Conservation (phyloP, 2,888 invertebrate genomes). For the Meloe dianella region DNA sequence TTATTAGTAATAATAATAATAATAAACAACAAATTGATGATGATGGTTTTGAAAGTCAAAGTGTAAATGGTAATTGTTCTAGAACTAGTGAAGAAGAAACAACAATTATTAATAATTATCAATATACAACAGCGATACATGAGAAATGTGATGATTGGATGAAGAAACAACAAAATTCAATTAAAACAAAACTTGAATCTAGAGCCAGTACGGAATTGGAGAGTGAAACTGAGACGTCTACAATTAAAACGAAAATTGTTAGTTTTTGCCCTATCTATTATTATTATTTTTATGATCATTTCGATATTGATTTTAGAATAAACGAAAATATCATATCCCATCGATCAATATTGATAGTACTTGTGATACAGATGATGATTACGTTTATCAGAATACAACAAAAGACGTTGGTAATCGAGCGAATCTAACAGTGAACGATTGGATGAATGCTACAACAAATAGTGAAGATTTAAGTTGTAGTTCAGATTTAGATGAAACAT, state of each 20-base stretch:
- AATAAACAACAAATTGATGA: conserved; percentile 63
- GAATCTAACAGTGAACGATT: conserved; percentile 68
- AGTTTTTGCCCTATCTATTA: background rate
- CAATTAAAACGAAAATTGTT: conserved; percentile 20
- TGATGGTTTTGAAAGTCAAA: conserved; percentile 81
- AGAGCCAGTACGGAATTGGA: conserved; percentile 26
- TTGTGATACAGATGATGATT: conserved; percentile 49
- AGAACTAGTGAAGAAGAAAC: conserved; percentile 58
- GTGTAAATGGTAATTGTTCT: conserved; percentile 81
- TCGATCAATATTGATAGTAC: conserved; percentile 44
- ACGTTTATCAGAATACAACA: conserved; percentile 19
- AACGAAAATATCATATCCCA: conserved; percentile 37
- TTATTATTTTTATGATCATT: background rate
- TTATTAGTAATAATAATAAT: background rate
- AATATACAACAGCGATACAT: too few relatives aligned
- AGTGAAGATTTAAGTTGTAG: conserved; percentile 85
- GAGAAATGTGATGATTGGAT: conserved; percentile 38
- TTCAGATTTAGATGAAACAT: conserved; percentile 61
- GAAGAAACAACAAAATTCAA: conserved; percentile 17
- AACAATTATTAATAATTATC: conserved; percentile 61
- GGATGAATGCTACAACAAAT: conserved; percentile 89
- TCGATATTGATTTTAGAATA: background rate
- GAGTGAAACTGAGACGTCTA: conserved; percentile 28
- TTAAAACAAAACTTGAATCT: conserved; percentile 15
- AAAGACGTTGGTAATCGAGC: conserved; percentile 12